A percentile compares a stretch with the other conserved stretches of the same genome.
phyloP scores from a whole-genome alignment of 2,113 vertebrate species.

The Entomyzon cyanotis region DNA sequence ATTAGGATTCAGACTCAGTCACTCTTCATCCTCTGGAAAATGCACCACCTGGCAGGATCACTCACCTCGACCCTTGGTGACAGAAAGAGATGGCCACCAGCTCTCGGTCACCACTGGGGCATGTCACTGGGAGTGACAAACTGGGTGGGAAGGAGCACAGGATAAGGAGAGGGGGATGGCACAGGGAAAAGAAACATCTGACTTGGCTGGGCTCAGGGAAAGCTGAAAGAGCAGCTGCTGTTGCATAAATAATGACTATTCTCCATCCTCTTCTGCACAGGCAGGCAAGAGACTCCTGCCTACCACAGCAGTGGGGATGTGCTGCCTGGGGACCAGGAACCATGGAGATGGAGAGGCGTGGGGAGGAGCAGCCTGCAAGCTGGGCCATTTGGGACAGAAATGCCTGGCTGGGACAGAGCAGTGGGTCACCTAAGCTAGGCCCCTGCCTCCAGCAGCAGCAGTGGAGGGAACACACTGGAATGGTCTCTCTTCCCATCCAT shows the following conservation, averaged over 20 bases:
- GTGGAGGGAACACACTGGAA: background rate
- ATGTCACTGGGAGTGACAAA: background rate
- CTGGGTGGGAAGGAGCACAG: background rate
- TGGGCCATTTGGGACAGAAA: background rate
- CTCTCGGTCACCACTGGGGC: background rate
- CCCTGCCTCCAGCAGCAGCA: background rate
- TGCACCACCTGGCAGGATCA: background rate
- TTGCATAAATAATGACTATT: accelerated
- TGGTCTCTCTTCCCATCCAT: background rate
- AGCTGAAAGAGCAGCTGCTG: background rate
- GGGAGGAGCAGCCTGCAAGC: background rate
- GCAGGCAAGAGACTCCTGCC: background rate
- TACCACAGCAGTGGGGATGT: background rate
- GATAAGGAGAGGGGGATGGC: background rate
- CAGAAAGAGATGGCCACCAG: background rate
- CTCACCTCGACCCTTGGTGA: background rate
- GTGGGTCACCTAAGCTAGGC: background rate
- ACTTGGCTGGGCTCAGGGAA: background rate
- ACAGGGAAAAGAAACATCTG: background rate
- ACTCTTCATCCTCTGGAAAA: background rate
- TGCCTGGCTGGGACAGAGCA: background rate
- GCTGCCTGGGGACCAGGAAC: background rate
- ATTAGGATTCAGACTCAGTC: background rate
- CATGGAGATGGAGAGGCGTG: accelerated
- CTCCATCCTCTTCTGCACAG: background rate